Evolutionary conservation across 2,113 vertebrate species (phyloP).

Genomic region (Chloroceryle aenea): DNA sequence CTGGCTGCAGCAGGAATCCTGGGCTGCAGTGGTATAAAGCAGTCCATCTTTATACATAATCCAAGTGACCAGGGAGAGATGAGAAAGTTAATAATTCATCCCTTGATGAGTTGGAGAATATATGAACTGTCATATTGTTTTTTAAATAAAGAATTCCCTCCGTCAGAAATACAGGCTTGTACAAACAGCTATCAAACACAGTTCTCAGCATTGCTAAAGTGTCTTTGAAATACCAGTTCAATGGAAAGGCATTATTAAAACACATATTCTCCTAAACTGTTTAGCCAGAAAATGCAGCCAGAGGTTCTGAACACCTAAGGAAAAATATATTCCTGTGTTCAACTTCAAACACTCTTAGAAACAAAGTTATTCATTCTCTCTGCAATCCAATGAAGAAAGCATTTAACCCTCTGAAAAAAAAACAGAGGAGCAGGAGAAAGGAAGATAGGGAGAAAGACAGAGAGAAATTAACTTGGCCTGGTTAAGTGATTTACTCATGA

Average conservation of each 20-base stretch:
- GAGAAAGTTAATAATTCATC: not conserved
- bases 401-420: not conserved
- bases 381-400: not conserved
- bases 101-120: not conserved
- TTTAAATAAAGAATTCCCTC: not conserved
- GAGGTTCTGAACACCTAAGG: not conserved
- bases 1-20: not conserved
- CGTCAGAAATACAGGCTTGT: not conserved
- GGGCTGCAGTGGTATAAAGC: not conserved
- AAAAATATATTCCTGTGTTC: not conserved
- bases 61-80: not conserved
- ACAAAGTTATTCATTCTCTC: conserved; percentile 18
- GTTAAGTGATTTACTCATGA: not conserved
- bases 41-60: not conserved
- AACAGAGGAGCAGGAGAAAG: not conserved
- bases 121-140: not conserved
- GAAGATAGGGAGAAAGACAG: not conserved
- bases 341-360: not conserved
- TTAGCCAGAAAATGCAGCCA: conserved; percentile 4
- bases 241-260: not conserved
- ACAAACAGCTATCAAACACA: not conserved
- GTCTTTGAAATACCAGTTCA: not conserved
- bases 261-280: not conserved
- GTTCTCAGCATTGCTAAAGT: not conserved
- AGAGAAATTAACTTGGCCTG: not conserved